Conservation (phyloP, 2,797 vertebrate species). For the Cirrhinus mrigala region DNA sequence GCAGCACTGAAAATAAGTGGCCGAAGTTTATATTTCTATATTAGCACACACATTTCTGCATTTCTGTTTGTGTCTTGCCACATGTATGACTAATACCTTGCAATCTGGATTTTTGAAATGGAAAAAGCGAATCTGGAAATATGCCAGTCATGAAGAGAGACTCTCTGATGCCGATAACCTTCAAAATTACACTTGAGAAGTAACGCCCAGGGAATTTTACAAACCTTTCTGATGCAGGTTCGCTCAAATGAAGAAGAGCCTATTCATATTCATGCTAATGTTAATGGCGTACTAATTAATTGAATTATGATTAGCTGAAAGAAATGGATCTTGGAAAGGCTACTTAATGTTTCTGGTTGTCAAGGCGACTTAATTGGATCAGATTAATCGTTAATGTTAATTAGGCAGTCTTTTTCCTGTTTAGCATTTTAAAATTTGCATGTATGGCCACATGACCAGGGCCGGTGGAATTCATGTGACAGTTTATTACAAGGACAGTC, state of each 20-base stretch:
- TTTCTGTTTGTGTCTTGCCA: neutral
- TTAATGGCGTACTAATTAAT: conserved; percentile 68
- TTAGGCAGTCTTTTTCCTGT: conserved; percentile 54
- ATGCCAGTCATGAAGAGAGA: conserved; percentile 23
- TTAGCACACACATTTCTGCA: too few species aligned
- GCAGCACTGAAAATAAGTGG: neutral
- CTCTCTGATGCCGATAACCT: conserved; percentile 25
- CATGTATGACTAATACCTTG: neutral
- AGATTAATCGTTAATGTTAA: conserved; percentile 70
- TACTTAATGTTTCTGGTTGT: conserved; percentile 60
- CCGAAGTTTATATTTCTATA: neutral
- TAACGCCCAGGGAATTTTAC: conserved; percentile 15
- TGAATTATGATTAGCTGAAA: conserved; percentile 66
- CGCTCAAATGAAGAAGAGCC: conserved; percentile 32
- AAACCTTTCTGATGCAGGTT: conserved; percentile 38
- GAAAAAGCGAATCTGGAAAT: neutral
- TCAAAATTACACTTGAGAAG: conserved; percentile 22
- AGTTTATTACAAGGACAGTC: neutral
- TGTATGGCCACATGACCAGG: neutral
- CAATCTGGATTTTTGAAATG: neutral
- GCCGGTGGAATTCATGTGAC: neutral
- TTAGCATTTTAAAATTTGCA: conserved; percentile 53
- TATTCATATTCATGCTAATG: conserved; percentile 62
- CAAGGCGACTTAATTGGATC: conserved; percentile 66
- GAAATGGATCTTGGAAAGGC: conserved; percentile 62